These are phyloP conservation scores for Pediacus dermestoides DNA, from an alignment of 2,888 invertebrate species.

Conservation along the genomic window DNA sequence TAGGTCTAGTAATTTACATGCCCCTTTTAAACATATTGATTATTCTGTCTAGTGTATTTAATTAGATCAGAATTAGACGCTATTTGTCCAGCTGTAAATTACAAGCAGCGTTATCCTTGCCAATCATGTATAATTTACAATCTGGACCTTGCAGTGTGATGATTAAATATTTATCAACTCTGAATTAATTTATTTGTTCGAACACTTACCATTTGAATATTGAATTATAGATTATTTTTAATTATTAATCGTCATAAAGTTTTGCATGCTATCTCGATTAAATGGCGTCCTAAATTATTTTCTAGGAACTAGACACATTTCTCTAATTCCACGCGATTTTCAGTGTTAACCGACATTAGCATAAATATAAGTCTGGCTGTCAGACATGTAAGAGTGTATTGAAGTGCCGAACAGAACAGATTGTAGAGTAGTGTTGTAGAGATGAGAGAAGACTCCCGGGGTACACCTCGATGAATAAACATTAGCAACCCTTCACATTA, in stretches of 20 bases:
- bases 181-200: conserved; percentile 9
- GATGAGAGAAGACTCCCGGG: conserved; percentile 17
- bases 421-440: conserved; percentile 10
- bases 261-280: no score
- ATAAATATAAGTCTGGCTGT: no score
- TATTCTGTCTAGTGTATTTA: conserved; percentile 39
- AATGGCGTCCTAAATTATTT: no score
- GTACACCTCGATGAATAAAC: conserved; percentile 41
- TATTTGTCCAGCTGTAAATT: conserved; percentile 39
- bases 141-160: conserved; percentile 18
- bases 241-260: no score
- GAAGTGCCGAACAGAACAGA: conserved; percentile 4
- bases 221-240: no score
- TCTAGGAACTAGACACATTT: no score
- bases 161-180: conserved; percentile 9
- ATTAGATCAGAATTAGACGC: conserved; percentile 41
- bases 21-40: conserved; percentile 35
- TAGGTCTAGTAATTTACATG: conserved; percentile 9
- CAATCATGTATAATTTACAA: conserved; percentile 46
- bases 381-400: conserved; percentile 4
- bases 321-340: no score
- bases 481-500: conserved; percentile 49
- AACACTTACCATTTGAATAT: no score
- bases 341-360: no score
- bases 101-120: conserved; percentile 40